Conservation (phyloP, 2,797 vertebrate genomes). For the Heteromormyrus szaboi region DNA sequence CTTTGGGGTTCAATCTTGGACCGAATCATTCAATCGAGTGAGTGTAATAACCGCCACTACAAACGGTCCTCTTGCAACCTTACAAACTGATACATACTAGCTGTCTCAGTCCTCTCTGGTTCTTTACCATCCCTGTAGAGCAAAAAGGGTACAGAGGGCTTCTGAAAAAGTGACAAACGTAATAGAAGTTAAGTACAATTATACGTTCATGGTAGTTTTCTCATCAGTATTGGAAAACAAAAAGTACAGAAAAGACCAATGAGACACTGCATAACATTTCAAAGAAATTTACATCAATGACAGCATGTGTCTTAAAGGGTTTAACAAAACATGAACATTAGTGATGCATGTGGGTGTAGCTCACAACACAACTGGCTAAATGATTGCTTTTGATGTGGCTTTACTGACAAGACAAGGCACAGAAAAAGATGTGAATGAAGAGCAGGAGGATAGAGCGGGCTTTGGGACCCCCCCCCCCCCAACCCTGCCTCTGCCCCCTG, state of each 20-base stretch:
- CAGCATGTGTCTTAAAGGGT: background rate
- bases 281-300: constrained; percentile 1
- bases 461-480: background rate
- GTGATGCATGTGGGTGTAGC: background rate
- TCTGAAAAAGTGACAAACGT: background rate
- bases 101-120: background rate
- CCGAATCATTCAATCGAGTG: background rate
- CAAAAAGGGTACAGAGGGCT: background rate
- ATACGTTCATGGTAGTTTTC: background rate
- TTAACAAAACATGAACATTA: constrained; percentile 8
- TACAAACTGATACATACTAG: background rate
- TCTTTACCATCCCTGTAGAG: background rate
- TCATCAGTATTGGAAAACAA: background rate
- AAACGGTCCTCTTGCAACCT: background rate
- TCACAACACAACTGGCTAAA: constrained; percentile 40
- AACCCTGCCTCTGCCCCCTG: constrained; percentile 30
- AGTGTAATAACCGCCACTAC: background rate
- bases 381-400: constrained; percentile 58
- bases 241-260: background rate
- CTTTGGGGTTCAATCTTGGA: background rate
- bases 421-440: constrained; percentile 42
- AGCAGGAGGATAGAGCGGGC: constrained; percentile 20
- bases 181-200: background rate
- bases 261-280: background rate
- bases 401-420: constrained; percentile 65